These are phyloP conservation scores for Plemyria rubiginata DNA, from an alignment of 2,888 invertebrate genomes.

Conservation along the genomic window DNA sequence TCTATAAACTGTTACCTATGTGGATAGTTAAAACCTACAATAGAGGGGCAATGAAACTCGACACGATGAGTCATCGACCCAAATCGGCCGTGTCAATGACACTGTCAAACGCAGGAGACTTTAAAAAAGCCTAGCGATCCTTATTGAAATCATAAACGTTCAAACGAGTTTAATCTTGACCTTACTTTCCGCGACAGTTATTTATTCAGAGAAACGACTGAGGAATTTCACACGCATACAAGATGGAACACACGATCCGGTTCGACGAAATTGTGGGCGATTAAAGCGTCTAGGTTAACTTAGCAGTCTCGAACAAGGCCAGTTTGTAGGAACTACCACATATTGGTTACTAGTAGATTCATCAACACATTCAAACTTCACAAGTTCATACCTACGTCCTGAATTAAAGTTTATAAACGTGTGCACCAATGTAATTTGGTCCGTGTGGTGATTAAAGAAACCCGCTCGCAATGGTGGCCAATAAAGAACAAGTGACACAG, in stretches of 20 bases:
- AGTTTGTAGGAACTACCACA: neutral
- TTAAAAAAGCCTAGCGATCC: conserved; percentile 31
- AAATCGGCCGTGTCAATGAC: conserved; percentile 43
- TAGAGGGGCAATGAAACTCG: conserved; percentile 40
- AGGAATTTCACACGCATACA: conserved; percentile 26
- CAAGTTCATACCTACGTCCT: neutral
- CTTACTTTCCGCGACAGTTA: conserved; percentile 28
- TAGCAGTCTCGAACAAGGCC: neutral
- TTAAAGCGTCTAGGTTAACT: conserved; percentile 11
- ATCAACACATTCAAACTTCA: neutral
- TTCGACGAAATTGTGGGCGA: conserved; percentile 17
- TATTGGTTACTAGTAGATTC: conserved; percentile 5
- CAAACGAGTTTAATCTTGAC: conserved; percentile 32
- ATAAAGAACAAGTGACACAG: neutral
- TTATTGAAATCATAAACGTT: conserved; percentile 23
- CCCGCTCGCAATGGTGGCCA: no score
- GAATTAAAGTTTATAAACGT: neutral
- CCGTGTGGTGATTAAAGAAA: no score
- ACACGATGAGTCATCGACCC: conserved; percentile 41
- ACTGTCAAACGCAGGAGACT: conserved; percentile 36
- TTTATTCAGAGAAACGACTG: conserved; percentile 23
- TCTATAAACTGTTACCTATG: conserved; percentile 42
- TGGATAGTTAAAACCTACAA: conserved; percentile 38
- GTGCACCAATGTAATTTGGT: neutral
- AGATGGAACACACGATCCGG: conserved; percentile 15